These are phyloP conservation scores for Neogobius melanostomus DNA, from an alignment of 2,113 vertebrate genomes.

Conservation along the genomic window DNA sequence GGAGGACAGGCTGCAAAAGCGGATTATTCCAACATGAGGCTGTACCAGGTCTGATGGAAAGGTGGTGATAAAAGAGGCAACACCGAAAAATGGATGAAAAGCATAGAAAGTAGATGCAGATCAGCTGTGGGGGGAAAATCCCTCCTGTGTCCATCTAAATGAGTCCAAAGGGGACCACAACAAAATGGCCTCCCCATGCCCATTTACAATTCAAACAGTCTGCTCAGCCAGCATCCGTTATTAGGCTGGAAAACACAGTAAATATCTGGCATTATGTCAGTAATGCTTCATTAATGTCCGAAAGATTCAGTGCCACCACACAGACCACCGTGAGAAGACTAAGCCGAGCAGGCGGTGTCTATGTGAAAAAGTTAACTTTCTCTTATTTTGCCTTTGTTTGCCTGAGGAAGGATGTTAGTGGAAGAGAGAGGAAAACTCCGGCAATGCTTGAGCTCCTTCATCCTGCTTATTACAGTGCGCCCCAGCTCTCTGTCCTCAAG, in stretches of 20 bases:
- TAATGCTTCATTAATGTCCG: slow-evolving; percentile 44
- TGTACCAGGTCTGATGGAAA: slow-evolving; percentile 60
- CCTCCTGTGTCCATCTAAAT: slow-evolving; percentile 64
- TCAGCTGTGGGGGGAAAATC: slow-evolving; percentile 63
- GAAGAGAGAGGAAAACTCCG: slow-evolving; percentile 65
- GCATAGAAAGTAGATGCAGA: slow-evolving; percentile 68
- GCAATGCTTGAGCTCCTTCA: slow-evolving; percentile 71
- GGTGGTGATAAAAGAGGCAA: slow-evolving; percentile 68
- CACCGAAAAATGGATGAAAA: slow-evolving; percentile 71
- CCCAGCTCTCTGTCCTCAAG: slow-evolving; percentile 70
- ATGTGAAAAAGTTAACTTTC: slow-evolving; percentile 69
- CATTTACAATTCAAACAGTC: slow-evolving; percentile 65
- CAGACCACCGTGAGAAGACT: slow-evolving; percentile 23
- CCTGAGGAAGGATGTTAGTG: slow-evolving; percentile 69
- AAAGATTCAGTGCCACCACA: slow-evolving; percentile 17
- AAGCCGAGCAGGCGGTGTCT: slow-evolving; percentile 46
- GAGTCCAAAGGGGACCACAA: slow-evolving; percentile 57
- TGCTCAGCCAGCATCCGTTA: slow-evolving; percentile 34
- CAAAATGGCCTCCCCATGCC: slow-evolving; percentile 60
- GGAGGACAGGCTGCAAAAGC: slow-evolving; percentile 83
- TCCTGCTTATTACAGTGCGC: slow-evolving; percentile 70
- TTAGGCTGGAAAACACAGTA: slow-evolving; percentile 29
- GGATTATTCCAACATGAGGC: slow-evolving; percentile 88
- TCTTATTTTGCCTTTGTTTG: slow-evolving; percentile 66
- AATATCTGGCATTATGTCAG: slow-evolving; percentile 33